Percentiles rank a stretch among this genome's conserved stretches.
Evolutionary conservation across 2,797 vertebrate species (phyloP).

Genomic region (Serranus cabrilla): DNA sequence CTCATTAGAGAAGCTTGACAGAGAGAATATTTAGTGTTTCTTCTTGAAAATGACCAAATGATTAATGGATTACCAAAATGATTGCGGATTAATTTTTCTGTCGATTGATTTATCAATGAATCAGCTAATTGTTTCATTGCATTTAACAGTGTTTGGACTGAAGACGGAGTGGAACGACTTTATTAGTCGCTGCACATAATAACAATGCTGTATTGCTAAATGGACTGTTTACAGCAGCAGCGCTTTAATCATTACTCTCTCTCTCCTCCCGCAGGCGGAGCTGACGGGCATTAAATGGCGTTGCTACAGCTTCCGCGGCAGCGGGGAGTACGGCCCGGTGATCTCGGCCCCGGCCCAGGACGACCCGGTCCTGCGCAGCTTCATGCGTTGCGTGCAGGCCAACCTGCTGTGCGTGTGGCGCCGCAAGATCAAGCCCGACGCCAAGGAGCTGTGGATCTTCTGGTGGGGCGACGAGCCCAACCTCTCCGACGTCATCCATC

Average conservation of each 20-base stretch:
- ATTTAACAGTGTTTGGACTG: conserved; percentile 13
- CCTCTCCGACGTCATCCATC: conserved; percentile 95
- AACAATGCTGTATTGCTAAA: conserved; percentile 23
- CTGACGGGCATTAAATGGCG: conserved; percentile 99
- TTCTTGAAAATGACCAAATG: background rate
- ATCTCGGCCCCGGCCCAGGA: conserved; percentile 98
- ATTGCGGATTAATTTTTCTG: conserved; percentile 6
- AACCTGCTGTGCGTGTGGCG: conserved; percentile 98
- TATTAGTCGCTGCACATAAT: conserved; percentile 22
- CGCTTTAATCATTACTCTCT: conserved; percentile 10
- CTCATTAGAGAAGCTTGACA: background rate
- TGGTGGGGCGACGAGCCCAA: conserved; percentile 99
- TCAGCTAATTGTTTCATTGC: conserved; percentile 16
- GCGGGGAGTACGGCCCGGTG: conserved; percentile 96
- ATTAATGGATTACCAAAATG: conserved; percentile 4
- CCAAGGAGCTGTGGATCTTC: conserved; percentile 99
- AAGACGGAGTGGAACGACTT: background rate
- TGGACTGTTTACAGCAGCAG: conserved; percentile 17
- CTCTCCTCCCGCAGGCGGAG: conserved; percentile 88
- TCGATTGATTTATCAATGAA: background rate
- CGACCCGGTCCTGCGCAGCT: conserved; percentile 97
- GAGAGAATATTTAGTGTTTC: background rate
- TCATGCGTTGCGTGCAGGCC: conserved; percentile 96
- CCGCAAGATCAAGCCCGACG: conserved; percentile 93
- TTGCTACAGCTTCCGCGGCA: conserved; percentile 95